Evolutionary conservation across 2,113 vertebrate genomes (phyloP), one percentile per base, ranked within the genome.

Genomic region (Rhea americana): DNA sequence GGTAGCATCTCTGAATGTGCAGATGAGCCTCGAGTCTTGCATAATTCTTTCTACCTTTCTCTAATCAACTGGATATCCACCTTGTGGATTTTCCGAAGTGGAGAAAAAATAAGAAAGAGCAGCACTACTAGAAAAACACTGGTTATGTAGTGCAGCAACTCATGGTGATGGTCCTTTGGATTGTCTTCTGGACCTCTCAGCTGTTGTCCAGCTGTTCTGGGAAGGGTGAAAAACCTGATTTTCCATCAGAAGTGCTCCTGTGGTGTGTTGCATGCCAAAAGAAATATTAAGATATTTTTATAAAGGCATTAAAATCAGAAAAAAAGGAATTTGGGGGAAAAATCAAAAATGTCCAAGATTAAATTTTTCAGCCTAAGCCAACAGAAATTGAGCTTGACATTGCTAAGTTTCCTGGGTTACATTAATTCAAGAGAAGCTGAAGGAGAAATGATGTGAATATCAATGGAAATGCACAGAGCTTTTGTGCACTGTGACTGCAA

Each of bases 381-480:
- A 65, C 35, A 59, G 43, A 73, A 80, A 92, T 41, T 71, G 91
- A 90, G 61, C 61, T 19, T 81, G 85, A 83, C 72, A 68, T 61
- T 83, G 76, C 22, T 77, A 28, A 80, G 43, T 35, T 67, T 67
- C 72, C 67, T 55, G 21, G 30, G 41, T 59, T 71, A 65, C 65
- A 83, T 87, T 82, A 85, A 92, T 87, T 94, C 89, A 61, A 45
- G 51, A 35, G 68, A 83, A 81, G 61, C 37, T 65, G 47, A 86
- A 71, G 18, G 47, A 63, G 72, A 74, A 93, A 81, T 35, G 6
- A 83, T 35, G 25, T 63, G 85, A 91, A 78, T 89, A 87, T 78
- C 63, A 93, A 78, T 56, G 41, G 59, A 24, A 83, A 74, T 9
- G 39, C 70, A 61, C 20, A 25, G 89, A 90, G 74, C 14, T 81